phyloP scores from a whole-genome alignment of 2,113 vertebrate genomes.

The Grus americana region DNA sequence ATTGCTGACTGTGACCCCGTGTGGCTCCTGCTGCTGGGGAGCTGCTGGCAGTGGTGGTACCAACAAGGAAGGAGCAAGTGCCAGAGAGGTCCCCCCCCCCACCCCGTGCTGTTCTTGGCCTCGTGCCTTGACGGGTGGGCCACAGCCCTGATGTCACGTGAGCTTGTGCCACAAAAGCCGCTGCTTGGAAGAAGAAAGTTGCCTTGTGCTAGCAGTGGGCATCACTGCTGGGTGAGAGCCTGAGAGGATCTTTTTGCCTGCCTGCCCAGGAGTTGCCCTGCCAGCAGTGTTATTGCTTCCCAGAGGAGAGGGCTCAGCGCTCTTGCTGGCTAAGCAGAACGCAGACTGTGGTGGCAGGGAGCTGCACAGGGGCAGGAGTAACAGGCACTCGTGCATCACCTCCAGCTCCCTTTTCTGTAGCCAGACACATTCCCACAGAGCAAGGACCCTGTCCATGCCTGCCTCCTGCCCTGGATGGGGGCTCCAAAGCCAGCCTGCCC shows the following conservation, averaged over 20 bases:
- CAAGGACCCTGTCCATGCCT: not conserved
- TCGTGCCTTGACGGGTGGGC: not conserved
- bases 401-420: not conserved
- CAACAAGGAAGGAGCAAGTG: not conserved
- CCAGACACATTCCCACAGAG: not conserved
- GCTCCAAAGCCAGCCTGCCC: not conserved
- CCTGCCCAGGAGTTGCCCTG: not conserved
- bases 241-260: not conserved
- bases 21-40: not conserved
- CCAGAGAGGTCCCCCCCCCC: not conserved
- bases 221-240: not conserved
- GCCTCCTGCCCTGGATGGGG: not conserved
- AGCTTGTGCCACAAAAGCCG: not conserved
- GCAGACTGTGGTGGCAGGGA: not conserved
- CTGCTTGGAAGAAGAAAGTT: constrained; percentile 4
- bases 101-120: not conserved
- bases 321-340: not conserved
- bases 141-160: not conserved
- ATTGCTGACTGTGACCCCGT: accelerated
- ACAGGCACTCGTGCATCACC: not conserved
- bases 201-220: constrained; percentile 15
- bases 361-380: not conserved
- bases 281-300: constrained; percentile 57
- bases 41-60: not conserved
- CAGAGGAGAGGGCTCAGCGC: not conserved